Evolutionary conservation across 2,888 invertebrate genomes (phyloP), one percentile per base, ranked within the genome.

Genomic region (Glaucopsyche alexis): DNA sequence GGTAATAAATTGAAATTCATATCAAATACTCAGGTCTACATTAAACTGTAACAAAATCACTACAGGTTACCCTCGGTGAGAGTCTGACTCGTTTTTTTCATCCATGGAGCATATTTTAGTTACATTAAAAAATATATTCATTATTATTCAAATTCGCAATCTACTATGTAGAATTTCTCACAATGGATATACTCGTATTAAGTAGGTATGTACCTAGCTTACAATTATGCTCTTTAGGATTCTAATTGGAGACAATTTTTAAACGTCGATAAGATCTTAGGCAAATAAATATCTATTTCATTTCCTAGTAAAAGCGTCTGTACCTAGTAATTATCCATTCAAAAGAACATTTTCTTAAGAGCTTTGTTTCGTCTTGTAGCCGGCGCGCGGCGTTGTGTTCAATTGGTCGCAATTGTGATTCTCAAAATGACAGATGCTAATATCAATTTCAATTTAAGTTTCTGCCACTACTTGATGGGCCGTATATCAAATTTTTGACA

Each of bases 281-380:
- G 38, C 60, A 60, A 60, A 60, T 60, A 60, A 60, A 60, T 42
- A 45, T 16, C 66, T 42, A 67, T 45, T 67, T 11, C 16, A 11
- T 16, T 42, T 67, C 67, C 67, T 67, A 19, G 42, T 67, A 42
- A 16, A 60, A 67, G 42, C 16, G 6, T 67, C 42, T 11, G 67
- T 45, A 67, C 13, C 67, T 16, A 67, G 67, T 67, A 67, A 67
- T 67, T 67, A 67, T 45, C 67, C 45, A 67, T 67, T 67, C n/a
- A 67, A 67, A 67, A 67, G 16, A 19, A 16, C 67, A 67, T 45
- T 45, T 19, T 45, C 67, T 66, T 45, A 66, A 19, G 66, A 45
- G 16, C 42, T 67, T 67, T 67, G 45, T 67, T 14, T 45, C 42
- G 16, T 67, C 19, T 45, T n/a, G 67, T 11, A 11, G 67, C 38